Evolutionary conservation across 2,797 vertebrate species (phyloP), one percentile per base, ranked within the genome.

Genomic region (Thalassophryne amazonica): DNA sequence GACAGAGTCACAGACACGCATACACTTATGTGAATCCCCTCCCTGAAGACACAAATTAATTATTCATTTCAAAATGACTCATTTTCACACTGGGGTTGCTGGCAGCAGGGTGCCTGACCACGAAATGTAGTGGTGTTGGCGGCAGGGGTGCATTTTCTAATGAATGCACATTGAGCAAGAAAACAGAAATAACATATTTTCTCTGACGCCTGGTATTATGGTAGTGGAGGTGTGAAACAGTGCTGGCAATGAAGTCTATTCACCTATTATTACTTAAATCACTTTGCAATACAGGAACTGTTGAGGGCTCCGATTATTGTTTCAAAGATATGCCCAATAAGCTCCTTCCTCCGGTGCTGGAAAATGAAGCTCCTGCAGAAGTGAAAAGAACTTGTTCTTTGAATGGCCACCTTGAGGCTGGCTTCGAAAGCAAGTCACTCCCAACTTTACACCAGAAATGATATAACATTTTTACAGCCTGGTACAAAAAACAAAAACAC

Each of bases 41-140:
- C 81, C 83, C 76, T 52, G 73, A 73, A 86, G 84, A 81, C 67
- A 78, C 52, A 73, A n/a, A 88, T 90, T 81, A 73, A 88, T 90
- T 90, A 88, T 91, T 89, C 81, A 90, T 91, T 82, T 88, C 52
- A 84, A 86, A 85, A 88, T 90, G 85, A 91, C 86, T 89, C 78
- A 89, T 88, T 86, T 85, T 80, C 21, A 70, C 78, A 83, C 80
- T 19, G 69, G 86, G 76, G 82, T 66, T 82, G 68, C 80, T 85
- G 80, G 83, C 80, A 65, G 54, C 57, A 60, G 71, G 73, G 78
- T 12, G 52, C 72, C 76, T 79, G 83, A 83, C 85, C 73, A 61
- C 59, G 57, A n/a, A n/a, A n/a, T n/a, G n/a, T n/a, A n/a, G n/a
- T n/a, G n/a, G n/a, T n/a, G n/a, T n/a, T n/a, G n/a, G n/a, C n/a